A percentile compares a stretch with the other conserved stretches of the same genome.
Conservation (phyloP, 2,888 invertebrate species). For the Torymus aiolomorphi region DNA sequence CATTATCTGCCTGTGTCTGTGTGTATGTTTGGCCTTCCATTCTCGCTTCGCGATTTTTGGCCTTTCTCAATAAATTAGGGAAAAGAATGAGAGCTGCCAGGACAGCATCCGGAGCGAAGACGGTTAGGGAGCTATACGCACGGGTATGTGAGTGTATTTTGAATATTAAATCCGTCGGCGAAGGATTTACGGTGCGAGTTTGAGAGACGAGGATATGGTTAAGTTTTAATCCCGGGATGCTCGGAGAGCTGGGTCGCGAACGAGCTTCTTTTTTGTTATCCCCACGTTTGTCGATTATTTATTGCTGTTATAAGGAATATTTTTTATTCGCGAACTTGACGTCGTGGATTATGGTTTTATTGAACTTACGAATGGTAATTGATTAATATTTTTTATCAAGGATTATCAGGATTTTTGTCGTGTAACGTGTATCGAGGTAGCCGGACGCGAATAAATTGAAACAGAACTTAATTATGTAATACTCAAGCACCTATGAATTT, state of each 20-base stretch:
- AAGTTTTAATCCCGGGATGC: slow-evolving; percentile 20
- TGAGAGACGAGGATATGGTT: slow-evolving; percentile 15
- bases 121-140: slow-evolving; percentile 4
- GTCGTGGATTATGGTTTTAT: not conserved
- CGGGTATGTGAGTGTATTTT: not conserved
- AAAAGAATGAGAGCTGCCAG: slow-evolving; percentile 1
- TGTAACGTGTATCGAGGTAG: too few relatives aligned
- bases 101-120: slow-evolving; percentile 6
- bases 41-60: slow-evolving; percentile 37
- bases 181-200: slow-evolving; percentile 40
- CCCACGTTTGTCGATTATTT: slow-evolving; percentile 31
- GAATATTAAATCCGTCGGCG: slow-evolving; percentile 40
- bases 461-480: too few relatives aligned
- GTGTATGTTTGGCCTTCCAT: not conserved
- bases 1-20: slow-evolving; percentile 18
- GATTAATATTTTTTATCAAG: slow-evolving; percentile 16
- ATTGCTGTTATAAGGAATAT: slow-evolving; percentile 13
- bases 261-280: not conserved
- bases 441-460: too few relatives aligned
- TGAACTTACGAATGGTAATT: not conserved
- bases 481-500: too few relatives aligned
- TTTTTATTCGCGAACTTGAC: not conserved
- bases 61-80: slow-evolving; percentile 46
- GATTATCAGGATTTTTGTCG: too few relatives aligned
- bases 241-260: slow-evolving; percentile 10